Conservation (phyloP, 2,113 vertebrate genomes). For the Ammodytes dubius region DNA sequence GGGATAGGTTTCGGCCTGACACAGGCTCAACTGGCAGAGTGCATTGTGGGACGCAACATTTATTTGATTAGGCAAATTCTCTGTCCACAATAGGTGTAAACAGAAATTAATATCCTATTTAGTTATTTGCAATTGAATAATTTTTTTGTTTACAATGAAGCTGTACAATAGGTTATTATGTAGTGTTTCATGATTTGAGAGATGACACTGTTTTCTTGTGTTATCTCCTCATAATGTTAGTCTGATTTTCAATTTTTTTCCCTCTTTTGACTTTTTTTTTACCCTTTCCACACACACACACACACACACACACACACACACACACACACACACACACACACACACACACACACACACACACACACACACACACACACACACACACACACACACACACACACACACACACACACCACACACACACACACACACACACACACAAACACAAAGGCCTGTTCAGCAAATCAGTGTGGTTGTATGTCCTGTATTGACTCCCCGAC, state of each 20-base stretch:
- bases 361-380: background rate
- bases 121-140: background rate
- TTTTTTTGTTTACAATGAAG: background rate
- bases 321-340: background rate
- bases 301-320: background rate
- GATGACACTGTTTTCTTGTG: background rate
- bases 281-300: background rate
- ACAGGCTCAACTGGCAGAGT: conserved; percentile 20
- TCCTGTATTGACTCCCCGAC: conserved; percentile 2
- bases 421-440: background rate
- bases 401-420: background rate
- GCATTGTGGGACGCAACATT: background rate
- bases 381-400: background rate
- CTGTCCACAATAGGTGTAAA: background rate
- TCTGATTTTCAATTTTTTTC: background rate
- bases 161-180: background rate
- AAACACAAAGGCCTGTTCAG: conserved; percentile 21
- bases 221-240: background rate
- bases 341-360: background rate
- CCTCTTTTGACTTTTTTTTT: too few species aligned
- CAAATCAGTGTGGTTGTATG: conserved; percentile 7
- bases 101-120: background rate
- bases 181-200: background rate
- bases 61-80: background rate
- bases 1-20: conserved; percentile 22